A percentile compares a stretch with the other conserved stretches of the same genome.
These are phyloP conservation scores for Lasioglossum malachurum DNA, from an alignment of 2,888 invertebrate genomes.

Conservation along the genomic window DNA sequence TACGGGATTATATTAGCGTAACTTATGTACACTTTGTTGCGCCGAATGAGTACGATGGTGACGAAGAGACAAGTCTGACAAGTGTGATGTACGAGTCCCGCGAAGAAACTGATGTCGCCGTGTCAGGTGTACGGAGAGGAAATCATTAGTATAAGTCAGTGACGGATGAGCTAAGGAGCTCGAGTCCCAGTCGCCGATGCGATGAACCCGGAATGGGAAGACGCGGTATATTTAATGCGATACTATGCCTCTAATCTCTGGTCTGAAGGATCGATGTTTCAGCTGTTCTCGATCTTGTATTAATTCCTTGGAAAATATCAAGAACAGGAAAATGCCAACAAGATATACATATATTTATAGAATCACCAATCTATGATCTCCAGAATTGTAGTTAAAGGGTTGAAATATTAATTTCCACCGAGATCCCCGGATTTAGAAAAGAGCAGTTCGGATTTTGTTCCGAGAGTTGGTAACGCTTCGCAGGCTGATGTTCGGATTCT, in stretches of 20 bases:
- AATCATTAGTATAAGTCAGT: slow-evolving; percentile 15
- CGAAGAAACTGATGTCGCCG: slow-evolving; percentile 17
- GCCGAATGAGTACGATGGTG: neutral
- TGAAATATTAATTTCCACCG: neutral
- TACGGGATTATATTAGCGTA: neutral
- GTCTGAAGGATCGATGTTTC: neutral
- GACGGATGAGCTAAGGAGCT: neutral
- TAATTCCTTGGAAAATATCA: neutral
- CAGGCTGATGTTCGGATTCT: neutral
- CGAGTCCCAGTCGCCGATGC: neutral
- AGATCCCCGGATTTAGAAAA: neutral
- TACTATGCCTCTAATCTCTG: neutral
- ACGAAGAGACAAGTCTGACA: neutral
- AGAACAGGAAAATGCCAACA: too few species aligned
- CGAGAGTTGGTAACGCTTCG: neutral
- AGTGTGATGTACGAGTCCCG: neutral
- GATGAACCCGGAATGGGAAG: slow-evolving; percentile 5
- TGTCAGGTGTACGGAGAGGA: slow-evolving; percentile 17
- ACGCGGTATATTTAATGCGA: neutral
- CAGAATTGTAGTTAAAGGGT: neutral
- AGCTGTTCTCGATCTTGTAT: neutral
- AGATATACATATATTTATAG: too few species aligned
- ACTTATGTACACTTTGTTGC: neutral
- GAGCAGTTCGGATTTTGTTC: neutral
- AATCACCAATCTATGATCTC: neutral